Evolutionary conservation across 2,888 invertebrate genomes (phyloP).

Genomic region (Scaptomyza polygonia): DNA sequence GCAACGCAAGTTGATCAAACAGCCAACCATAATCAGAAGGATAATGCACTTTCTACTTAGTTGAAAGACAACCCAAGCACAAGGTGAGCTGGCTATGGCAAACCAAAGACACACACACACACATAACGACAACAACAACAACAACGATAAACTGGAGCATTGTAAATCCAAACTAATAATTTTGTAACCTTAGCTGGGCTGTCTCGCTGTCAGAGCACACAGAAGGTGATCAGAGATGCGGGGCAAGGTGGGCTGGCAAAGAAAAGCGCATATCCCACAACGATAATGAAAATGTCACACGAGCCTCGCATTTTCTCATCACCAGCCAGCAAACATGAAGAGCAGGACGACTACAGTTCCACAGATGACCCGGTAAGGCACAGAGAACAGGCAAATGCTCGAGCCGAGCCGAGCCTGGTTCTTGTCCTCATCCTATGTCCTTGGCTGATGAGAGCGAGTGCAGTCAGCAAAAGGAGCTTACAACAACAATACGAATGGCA

Average conservation of each 20-base stretch:
- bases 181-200: slow-evolving; percentile 80
- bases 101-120: slow-evolving; percentile 16
- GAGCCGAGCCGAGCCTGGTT: slow-evolving; percentile 14
- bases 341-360: slow-evolving; percentile 14
- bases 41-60: slow-evolving; percentile 3
- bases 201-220: slow-evolving; percentile 58
- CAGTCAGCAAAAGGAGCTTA: slow-evolving; percentile 57
- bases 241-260: slow-evolving; percentile 15
- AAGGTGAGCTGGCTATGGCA: slow-evolving; percentile 1
- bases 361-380: slow-evolving; percentile 3
- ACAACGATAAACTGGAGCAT: slow-evolving; percentile 63
- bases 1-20: slow-evolving; percentile 23
- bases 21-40: slow-evolving; percentile 24
- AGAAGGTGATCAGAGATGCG: too few species aligned
- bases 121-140: slow-evolving; percentile 6
- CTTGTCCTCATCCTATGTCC: slow-evolving; percentile 22
- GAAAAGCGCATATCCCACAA: slow-evolving; percentile 76
- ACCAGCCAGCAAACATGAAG: slow-evolving; percentile 60
- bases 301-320: slow-evolving; percentile 83
- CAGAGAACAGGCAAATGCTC: slow-evolving; percentile 13
- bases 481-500: slow-evolving; percentile 34
- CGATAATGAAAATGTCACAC: slow-evolving; percentile 83
- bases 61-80: not conserved
- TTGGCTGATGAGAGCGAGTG: slow-evolving; percentile 56
- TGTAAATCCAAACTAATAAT: slow-evolving; percentile 81